Evolutionary conservation across 2,888 invertebrate species (phyloP).

Genomic region (Parnassius mnemosyne): DNA sequence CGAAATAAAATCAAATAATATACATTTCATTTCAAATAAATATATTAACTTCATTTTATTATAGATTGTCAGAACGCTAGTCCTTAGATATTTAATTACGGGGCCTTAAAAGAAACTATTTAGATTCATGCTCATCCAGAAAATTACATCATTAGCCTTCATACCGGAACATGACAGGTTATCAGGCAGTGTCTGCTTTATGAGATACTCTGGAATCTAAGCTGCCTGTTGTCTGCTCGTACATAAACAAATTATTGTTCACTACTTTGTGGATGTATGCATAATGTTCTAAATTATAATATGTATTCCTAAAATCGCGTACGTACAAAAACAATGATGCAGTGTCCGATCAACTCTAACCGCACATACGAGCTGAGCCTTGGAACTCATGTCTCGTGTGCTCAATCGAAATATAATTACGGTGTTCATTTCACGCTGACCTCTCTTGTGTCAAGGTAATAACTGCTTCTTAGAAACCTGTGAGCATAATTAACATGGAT

Average conservation of each 20-base stretch:
- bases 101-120: too few species aligned
- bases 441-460: constrained; percentile 24
- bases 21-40: too few species aligned
- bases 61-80: too few species aligned
- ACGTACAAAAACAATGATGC: constrained; percentile 21
- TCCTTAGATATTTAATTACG: too few species aligned
- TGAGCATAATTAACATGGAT: constrained; percentile 10
- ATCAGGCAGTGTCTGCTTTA: neutral
- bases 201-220: constrained; percentile 2
- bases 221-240: constrained; percentile 1
- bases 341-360: constrained; percentile 16
- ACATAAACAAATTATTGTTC: constrained; percentile 15
- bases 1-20: too few species aligned
- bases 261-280: neutral
- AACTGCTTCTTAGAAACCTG: constrained; percentile 16
- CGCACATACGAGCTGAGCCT: constrained; percentile 10
- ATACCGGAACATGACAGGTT: too few species aligned
- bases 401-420: constrained; percentile 28
- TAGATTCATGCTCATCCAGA: too few species aligned
- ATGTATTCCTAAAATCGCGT: constrained; percentile 13
- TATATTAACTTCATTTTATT: too few species aligned
- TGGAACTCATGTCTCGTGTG: constrained; percentile 16
- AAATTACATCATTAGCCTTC: too few species aligned
- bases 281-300: constrained; percentile 18
- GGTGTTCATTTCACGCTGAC: constrained; percentile 23